Base-by-base conservation (phyloP, 2,888 invertebrate species). In the Danaus chrysippus region DNA sequence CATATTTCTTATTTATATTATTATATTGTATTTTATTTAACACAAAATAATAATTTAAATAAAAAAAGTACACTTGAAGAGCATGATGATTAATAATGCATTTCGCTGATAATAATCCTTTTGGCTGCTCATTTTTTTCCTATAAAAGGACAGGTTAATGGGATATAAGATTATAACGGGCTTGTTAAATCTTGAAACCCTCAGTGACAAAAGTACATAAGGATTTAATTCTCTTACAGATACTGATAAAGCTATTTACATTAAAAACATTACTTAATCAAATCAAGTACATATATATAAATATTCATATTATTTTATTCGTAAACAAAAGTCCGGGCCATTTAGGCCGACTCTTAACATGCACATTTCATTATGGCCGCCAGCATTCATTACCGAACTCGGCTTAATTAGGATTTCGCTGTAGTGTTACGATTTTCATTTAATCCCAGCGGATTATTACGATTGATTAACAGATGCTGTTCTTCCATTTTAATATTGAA, bases 371-470 rank as follows among this genome's bases (percentile, higher is more conserved):
- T 49, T 49, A 49, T 17, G 49, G 49, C 17, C 17, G 10, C 17
- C 17, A n/a, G 49, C 49, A 49, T 49, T 49, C 49, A 49, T 49
- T 49, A 49, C 17, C 49, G 9, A 17, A 49, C 11, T 46, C 17
- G 17, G 49, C 49, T 64, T 62, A 68, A 66, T 68, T 68, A 64
- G 65, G 56, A 62, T 64, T 61, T 61, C 63, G 59, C 52, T 61
- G 64, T 62, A 61, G 56, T 53, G 62, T 59, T 61, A 64, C 62
- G 43, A 62, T 61, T 68, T 68, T 58, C 66, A 64, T 64, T 64
- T 64, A 60, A 59, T 63, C 64, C 63, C 52, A 44, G 53, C 15
- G 64, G 56, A 64, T 64, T 60, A 66, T 59, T 61, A 59, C 58
- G 58, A 61, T 65, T 65, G 67, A 67, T 67, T 60, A 65, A 67